Conservation (phyloP, 2,113 vertebrate species). For the Clinocottus analis region DNA sequence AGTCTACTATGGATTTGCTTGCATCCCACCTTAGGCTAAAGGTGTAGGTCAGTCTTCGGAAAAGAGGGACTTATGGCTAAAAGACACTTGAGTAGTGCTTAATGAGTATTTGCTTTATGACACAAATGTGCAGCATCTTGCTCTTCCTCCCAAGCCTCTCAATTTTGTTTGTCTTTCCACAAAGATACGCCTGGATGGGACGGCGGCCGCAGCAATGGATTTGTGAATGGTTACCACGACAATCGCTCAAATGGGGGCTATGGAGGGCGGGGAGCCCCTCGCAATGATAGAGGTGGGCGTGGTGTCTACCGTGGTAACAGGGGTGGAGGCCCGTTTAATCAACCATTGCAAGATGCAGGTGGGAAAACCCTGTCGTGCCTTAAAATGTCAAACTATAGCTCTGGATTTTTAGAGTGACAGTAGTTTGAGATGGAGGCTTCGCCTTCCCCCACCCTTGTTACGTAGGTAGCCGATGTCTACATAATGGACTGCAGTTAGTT, state of each 20-base stretch:
- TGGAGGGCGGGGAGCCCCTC: constrained; percentile 82
- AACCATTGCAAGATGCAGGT: constrained; percentile 82
- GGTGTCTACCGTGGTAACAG: constrained; percentile 80
- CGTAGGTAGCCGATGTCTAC: background rate
- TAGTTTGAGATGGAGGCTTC: background rate
- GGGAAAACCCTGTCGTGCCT: constrained; percentile 57
- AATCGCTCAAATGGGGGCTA: constrained; percentile 84
- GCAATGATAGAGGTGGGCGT: constrained; percentile 84
- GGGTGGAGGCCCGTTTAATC: constrained; percentile 81
- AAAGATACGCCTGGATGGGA: constrained; percentile 85
- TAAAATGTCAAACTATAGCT: constrained; percentile 7
- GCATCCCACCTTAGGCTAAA: constrained; percentile 7
- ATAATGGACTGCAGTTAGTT: background rate
- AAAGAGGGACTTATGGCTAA: constrained; percentile 5
- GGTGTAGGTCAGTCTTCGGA: background rate
- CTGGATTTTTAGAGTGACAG: constrained; percentile 7
- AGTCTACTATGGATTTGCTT: background rate
- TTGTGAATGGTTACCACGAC: constrained; percentile 87
- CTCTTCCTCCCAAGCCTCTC: constrained; percentile 7
- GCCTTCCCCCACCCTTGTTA: constrained; percentile 49
- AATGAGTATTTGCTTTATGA: constrained; percentile 11
- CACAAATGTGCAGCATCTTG: background rate
- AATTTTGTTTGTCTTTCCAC: constrained; percentile 9
- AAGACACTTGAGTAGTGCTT: background rate
- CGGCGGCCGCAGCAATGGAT: constrained; percentile 82